Percentiles rank a stretch among this genome's conserved stretches.
phyloP scores from a whole-genome alignment of 1,140 invertebrate species.

The Microplitis demolitor region DNA sequence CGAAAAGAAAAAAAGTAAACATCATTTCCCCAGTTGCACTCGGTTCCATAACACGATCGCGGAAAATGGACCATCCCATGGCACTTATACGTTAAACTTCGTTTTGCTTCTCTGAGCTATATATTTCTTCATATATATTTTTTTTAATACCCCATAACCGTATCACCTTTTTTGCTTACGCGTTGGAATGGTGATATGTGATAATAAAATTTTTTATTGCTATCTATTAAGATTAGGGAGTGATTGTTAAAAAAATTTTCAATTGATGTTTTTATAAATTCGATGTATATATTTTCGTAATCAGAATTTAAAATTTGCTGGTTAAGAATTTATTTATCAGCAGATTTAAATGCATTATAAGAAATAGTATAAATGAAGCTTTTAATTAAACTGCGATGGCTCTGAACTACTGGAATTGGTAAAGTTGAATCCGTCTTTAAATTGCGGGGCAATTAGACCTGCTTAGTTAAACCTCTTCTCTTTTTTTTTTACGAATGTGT shows the following conservation, averaged over 20 bases:
- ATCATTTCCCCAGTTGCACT: constrained; percentile 42
- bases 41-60: constrained; percentile 45
- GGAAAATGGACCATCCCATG: constrained; percentile 45
- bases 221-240: too few species aligned
- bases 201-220: too few species aligned
- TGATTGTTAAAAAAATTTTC: too few species aligned
- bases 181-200: not conserved
- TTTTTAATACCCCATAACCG: not conserved
- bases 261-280: too few species aligned
- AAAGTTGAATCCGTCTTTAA: constrained; percentile 29
- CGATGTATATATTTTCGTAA: too few species aligned
- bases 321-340: not conserved
- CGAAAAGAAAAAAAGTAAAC: constrained; percentile 14
- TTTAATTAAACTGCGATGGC: constrained; percentile 41
- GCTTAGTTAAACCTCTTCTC: not conserved
- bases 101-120: not conserved
- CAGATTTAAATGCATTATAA: not conserved
- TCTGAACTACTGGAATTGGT: constrained; percentile 31
- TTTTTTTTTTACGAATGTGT: not conserved
- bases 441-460: not conserved
- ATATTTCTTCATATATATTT: not conserved
- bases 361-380: constrained; percentile 16
- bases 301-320: too few species aligned
- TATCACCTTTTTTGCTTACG: not conserved
- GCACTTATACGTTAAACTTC: constrained; percentile 43